phyloP scores from a whole-genome alignment of 1,140 invertebrate genomes.

The Musca domestica region DNA sequence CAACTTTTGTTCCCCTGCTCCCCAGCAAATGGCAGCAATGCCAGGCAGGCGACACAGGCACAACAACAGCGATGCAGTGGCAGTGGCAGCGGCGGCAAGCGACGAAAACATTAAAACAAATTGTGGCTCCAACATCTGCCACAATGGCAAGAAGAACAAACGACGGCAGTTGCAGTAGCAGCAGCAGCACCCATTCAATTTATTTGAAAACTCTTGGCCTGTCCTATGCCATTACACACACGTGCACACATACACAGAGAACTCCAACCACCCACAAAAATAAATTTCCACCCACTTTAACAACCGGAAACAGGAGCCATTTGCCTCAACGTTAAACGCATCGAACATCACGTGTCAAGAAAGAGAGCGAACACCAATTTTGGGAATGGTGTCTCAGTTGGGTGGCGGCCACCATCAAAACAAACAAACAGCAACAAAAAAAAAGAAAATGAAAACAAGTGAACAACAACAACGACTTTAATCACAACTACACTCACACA shows the following conservation, averaged over 20 bases:
- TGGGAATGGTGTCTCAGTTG: slow-evolving; percentile 12
- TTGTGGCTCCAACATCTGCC: background rate
- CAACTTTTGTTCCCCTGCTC: slow-evolving; percentile 44
- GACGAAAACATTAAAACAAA: background rate
- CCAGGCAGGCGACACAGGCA: background rate
- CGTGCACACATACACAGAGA: background rate
- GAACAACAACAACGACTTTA: background rate
- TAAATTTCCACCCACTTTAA: background rate
- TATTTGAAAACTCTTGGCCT: background rate
- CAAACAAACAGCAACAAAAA: background rate
- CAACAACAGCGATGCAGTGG: too few species aligned
- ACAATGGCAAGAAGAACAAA: background rate
- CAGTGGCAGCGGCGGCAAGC: background rate
- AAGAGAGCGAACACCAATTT: background rate
- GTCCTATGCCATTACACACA: background rate
- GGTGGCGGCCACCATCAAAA: background rate
- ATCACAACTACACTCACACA: background rate
- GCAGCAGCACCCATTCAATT: background rate
- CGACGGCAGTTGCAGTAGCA: too few species aligned
- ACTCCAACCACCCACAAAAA: background rate
- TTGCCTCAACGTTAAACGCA: background rate
- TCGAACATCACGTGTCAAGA: slow-evolving; percentile 1
- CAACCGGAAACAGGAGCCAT: slow-evolving; percentile 16
- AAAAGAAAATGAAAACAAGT: background rate
- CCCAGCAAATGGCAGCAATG: background rate